A percentile compares a stretch with the other conserved stretches of the same genome.
phyloP scores from a whole-genome alignment of 1,140 invertebrate genomes.

The Idris sp. region DNA sequence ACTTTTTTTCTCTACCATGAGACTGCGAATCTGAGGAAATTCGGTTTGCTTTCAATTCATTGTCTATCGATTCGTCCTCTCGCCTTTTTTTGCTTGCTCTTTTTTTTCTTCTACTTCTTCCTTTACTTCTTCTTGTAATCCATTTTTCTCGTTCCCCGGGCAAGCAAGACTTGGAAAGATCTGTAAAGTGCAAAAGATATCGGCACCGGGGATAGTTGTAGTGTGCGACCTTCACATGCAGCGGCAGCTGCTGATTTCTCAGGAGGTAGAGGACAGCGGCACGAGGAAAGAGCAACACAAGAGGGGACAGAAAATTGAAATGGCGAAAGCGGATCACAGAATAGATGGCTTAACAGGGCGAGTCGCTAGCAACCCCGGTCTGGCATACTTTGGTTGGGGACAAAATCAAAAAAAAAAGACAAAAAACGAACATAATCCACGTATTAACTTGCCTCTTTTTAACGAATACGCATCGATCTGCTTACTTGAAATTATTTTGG shows the following conservation, averaged over 20 bases:
- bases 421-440: constrained; percentile 68
- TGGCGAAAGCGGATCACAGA: constrained; percentile 75
- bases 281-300: constrained; percentile 66
- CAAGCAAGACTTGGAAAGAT: constrained; percentile 48
- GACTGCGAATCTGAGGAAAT: constrained; percentile 42
- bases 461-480: constrained; percentile 58
- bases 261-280: constrained; percentile 55
- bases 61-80: constrained; percentile 56
- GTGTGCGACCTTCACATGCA: constrained; percentile 56
- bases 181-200: constrained; percentile 60
- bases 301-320: constrained; percentile 73
- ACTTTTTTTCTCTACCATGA: constrained; percentile 20
- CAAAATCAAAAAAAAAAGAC: constrained; percentile 61
- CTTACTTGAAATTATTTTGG: constrained; percentile 58
- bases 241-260: constrained; percentile 71
- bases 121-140: constrained; percentile 51
- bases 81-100: constrained; percentile 45
- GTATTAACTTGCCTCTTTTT: constrained; percentile 60
- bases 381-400: no score
- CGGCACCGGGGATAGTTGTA: constrained; percentile 44
- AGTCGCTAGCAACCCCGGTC: no score
- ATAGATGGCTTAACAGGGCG: constrained; percentile 68
- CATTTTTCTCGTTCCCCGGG: constrained; percentile 44
- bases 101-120: no score
- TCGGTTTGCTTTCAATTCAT: constrained; percentile 52